Evolutionary conservation across 2,113 vertebrate species (phyloP), one percentile per base, ranked within the genome.

Genomic region (Ondatra zibethicus): DNA sequence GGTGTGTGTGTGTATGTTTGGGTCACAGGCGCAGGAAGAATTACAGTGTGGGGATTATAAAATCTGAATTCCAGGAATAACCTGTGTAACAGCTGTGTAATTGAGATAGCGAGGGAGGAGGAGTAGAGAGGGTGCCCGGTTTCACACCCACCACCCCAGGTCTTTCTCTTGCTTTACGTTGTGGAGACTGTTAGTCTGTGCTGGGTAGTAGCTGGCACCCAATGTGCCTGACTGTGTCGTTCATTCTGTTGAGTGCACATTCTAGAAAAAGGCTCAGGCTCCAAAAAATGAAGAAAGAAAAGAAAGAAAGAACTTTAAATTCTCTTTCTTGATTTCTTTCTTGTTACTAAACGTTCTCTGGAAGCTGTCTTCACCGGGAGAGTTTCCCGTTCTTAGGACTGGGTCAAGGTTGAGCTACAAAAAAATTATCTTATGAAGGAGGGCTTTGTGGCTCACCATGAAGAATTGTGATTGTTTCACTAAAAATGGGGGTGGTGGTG

Each of bases 21-120:
- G 96, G 91, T 45, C 3, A 14, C 86, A 0, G n/a, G 87, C 97
- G 96, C 78, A 81, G 94, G 66, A 92, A 94, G 94, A 89, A 91
- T 97, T 96, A 96, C 97, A 96, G 96, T 70, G 87, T 95, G 96
- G 80, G 92, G 97, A 97, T 94, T 96, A 95, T 88, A 97, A 96
- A 98, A 97, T 98, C 80, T 88, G 94, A 97, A 97, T 98, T 98
- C 98, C 97, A 97, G 97, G 98, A 98, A 97, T 98, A 98, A 98
- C 98, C 98, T 98, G 98, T 98, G 98, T 98, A 98, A 98, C 98
- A 97, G 98, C 98, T 97, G 97, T 95, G 89, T 96, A 94, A 96
- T 96, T 97, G 95, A 93, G 95, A 94, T 85, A 81, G 96, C 50
- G 2, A 23, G 92, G 94, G 88, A 86, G 88, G 93, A 86, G 86